A percentile compares a stretch with the other conserved stretches of the same genome.
Evolutionary conservation across 2,113 vertebrate species (phyloP).

Genomic region (Polypterus senegalus): DNA sequence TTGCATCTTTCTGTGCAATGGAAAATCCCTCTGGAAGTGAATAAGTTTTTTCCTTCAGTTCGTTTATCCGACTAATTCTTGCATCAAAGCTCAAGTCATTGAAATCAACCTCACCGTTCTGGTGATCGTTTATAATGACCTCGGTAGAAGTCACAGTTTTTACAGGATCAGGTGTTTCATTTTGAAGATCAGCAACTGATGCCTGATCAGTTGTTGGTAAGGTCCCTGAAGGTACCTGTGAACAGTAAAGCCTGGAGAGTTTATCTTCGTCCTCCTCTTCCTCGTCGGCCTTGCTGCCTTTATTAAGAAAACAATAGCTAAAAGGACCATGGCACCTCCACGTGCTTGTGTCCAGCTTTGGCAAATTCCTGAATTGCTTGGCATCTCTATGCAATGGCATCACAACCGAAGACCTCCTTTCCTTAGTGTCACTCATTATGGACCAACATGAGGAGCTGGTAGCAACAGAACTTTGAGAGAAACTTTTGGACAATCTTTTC

Average conservation of each 20-base stretch:
- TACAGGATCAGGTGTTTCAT: slow-evolving; percentile 28
- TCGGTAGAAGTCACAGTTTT: slow-evolving; percentile 26
- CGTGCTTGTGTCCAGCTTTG: slow-evolving; percentile 50
- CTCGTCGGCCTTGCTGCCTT: slow-evolving; percentile 53
- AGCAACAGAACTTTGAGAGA: slow-evolving; percentile 62
- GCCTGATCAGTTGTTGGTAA: slow-evolving; percentile 20
- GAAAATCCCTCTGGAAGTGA: slow-evolving; percentile 74
- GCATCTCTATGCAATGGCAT: slow-evolving; percentile 58
- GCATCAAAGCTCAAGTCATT: slow-evolving; percentile 57
- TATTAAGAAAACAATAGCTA: slow-evolving; percentile 72
- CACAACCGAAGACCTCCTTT: slow-evolving; percentile 36
- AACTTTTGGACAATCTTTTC: slow-evolving; percentile 70
- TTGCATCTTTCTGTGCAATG: slow-evolving; percentile 77
- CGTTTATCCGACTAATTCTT: slow-evolving; percentile 55
- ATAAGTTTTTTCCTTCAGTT: slow-evolving; percentile 75
- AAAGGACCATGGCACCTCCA: slow-evolving; percentile 72
- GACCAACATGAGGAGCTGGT: slow-evolving; percentile 46
- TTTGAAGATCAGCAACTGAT: slow-evolving; percentile 23
- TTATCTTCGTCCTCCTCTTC: slow-evolving; percentile 59
- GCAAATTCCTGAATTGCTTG: slow-evolving; percentile 60
- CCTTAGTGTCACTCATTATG: slow-evolving; percentile 32
- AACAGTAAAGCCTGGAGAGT: slow-evolving; percentile 36
- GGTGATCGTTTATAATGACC: slow-evolving; percentile 38
- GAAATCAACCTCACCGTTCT: slow-evolving; percentile 34
- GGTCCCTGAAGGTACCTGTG: slow-evolving; percentile 21